phyloP scores from a whole-genome alignment of 2,113 vertebrate genomes.

The Erinaceus europaeus region DNA sequence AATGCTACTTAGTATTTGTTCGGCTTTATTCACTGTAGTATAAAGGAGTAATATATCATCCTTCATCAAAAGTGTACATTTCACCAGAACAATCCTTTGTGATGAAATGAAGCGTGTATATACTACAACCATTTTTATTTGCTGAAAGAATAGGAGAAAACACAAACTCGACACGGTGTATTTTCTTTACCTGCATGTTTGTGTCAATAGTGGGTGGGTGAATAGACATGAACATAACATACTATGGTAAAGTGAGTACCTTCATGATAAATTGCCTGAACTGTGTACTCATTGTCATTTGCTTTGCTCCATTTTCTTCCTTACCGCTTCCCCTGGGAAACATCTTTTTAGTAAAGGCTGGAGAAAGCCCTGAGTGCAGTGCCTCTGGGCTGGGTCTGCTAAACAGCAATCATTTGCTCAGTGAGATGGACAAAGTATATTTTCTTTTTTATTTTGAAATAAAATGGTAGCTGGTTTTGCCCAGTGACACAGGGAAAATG shows the following conservation, averaged over 20 bases:
- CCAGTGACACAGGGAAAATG: slow-evolving; percentile 11
- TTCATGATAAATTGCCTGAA: neutral
- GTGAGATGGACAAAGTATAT: slow-evolving; percentile 47
- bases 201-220: neutral
- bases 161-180: neutral
- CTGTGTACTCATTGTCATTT: neutral
- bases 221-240: neutral
- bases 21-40: neutral
- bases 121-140: neutral
- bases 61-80: slow-evolving; percentile 4
- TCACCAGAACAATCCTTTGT: neutral
- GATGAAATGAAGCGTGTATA: neutral
- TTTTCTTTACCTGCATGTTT: neutral
- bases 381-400: neutral
- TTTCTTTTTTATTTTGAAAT: slow-evolving; percentile 64
- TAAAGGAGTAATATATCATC: neutral
- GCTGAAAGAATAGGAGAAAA: neutral
- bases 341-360: neutral
- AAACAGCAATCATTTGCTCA: slow-evolving; percentile 34
- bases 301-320: neutral
- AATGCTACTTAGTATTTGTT: neutral
- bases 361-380: neutral
- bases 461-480: slow-evolving; percentile 42
- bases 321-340: neutral
- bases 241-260: neutral